Evolutionary conservation across 2,113 vertebrate genomes (phyloP).

Genomic region (Isurus oxyrinchus): DNA sequence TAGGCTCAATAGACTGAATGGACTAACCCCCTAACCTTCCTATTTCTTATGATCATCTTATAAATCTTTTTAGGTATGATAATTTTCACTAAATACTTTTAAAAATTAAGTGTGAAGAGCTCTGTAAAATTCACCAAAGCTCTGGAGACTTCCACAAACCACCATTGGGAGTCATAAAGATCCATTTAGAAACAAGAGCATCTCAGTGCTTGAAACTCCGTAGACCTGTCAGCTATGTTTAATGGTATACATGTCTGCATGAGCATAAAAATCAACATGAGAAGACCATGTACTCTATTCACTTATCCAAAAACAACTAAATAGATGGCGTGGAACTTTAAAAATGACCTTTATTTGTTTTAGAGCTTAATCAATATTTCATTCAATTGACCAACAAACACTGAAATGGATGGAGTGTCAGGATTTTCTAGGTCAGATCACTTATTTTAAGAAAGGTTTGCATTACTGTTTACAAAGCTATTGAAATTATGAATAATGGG

Average conservation of each 20-base stretch:
- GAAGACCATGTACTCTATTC: not conserved
- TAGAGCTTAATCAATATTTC: not conserved
- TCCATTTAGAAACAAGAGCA: not conserved
- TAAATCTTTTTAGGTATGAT: not conserved
- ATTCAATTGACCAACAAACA: not conserved
- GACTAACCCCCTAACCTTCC: too few species aligned
- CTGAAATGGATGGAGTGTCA: not conserved
- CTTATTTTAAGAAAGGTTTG: not conserved
- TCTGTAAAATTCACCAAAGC: not conserved
- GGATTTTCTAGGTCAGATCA: not conserved
- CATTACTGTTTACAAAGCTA: not conserved
- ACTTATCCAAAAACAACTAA: not conserved
- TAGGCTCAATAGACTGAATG: too few species aligned
- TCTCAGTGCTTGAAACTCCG: not conserved
- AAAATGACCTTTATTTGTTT: conserved; percentile 17
- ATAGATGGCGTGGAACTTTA: not conserved
- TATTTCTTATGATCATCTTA: too few species aligned
- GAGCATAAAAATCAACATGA: not conserved
- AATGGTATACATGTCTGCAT: not conserved
- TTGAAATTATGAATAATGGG: not conserved
- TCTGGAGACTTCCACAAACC: not conserved
- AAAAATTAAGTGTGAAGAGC: not conserved
- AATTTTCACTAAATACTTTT: not conserved
- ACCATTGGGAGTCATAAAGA: not conserved
- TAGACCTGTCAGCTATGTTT: not conserved